A percentile compares a stretch with the other conserved stretches of the same genome.
These are phyloP conservation scores for Rhegmatorhina hoffmannsi DNA, from an alignment of 2,113 vertebrate genomes.

Conservation along the genomic window DNA sequence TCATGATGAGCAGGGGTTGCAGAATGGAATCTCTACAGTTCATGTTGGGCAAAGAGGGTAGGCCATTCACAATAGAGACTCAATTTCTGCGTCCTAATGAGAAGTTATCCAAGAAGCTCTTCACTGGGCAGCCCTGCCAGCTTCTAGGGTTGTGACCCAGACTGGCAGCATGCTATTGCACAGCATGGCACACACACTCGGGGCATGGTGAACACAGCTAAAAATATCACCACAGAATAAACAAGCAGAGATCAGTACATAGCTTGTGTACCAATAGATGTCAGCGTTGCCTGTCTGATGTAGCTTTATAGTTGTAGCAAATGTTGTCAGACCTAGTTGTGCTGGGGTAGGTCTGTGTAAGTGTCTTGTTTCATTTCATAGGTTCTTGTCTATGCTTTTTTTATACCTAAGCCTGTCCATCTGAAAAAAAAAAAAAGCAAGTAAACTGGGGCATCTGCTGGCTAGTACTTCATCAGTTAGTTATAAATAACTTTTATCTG, in stretches of 20 bases:
- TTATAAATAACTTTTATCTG: not conserved
- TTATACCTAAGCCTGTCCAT: not conserved
- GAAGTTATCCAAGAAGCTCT: not conserved
- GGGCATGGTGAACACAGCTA: fast-evolving
- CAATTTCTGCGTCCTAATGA: not conserved
- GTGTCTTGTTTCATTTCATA: not conserved
- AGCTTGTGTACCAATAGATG: conserved; percentile 53
- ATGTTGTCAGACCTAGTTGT: not conserved
- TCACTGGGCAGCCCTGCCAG: not conserved
- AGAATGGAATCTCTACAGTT: not conserved
- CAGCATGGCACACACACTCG: fast-evolving
- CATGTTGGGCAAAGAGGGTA: not conserved
- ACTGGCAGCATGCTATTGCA: fast-evolving
- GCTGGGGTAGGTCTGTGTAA: not conserved
- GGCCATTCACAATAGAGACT: not conserved
- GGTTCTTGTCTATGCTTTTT: not conserved
- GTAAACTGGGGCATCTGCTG: not conserved
- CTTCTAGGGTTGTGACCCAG: too few species aligned
- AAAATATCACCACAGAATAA: not conserved
- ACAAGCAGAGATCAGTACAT: not conserved
- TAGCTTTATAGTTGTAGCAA: not conserved
- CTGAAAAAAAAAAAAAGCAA: not conserved
- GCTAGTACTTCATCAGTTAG: not conserved
- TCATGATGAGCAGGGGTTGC: not conserved
- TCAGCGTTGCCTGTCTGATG: conserved; percentile 56